phyloP scores from a whole-genome alignment of 2,797 vertebrate genomes.

The Lithobates pipiens region DNA sequence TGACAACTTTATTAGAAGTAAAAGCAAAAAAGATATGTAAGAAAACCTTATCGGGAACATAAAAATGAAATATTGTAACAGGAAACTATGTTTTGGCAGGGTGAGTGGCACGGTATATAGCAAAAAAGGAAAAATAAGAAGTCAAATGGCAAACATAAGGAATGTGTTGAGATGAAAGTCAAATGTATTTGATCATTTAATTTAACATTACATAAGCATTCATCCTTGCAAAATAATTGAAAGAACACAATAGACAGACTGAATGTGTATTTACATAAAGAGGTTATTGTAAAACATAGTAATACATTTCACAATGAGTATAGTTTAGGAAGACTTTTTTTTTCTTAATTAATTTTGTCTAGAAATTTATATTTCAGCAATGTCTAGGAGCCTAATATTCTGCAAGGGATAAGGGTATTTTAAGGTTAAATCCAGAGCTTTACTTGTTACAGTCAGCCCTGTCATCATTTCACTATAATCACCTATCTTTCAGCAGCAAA shows the following conservation, averaged over 20 bases:
- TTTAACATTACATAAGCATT: neutral
- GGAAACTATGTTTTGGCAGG: conserved; percentile 32
- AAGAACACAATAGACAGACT: conserved; percentile 23
- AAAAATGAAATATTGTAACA: conserved; percentile 28
- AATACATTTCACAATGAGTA: conserved; percentile 1
- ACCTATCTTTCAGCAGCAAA: too few species aligned
- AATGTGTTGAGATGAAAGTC: conserved; percentile 11
- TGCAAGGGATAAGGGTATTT: too few species aligned
- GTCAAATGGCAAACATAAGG: conserved; percentile 20
- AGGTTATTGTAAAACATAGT: conserved; percentile 29
- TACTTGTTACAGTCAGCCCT: too few species aligned
- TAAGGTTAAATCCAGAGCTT: too few species aligned
- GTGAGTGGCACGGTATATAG: conserved; percentile 49
- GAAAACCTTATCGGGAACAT: neutral
- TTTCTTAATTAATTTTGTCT: too few species aligned
- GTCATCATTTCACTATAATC: too few species aligned
- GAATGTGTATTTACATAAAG: conserved; percentile 8
- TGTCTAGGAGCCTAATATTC: too few species aligned
- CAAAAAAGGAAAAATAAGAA: conserved; percentile 21
- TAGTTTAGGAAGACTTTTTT: too few species aligned
- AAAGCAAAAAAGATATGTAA: rapidly evolving
- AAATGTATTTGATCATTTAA: conserved; percentile 19
- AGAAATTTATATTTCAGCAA: too few species aligned
- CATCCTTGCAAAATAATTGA: conserved; percentile 17
- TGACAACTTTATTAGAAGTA: neutral